Evolutionary conservation across 2,888 invertebrate species (phyloP), one percentile per base, ranked within the genome.

Genomic region (Thecocarcelia acutangulata): DNA sequence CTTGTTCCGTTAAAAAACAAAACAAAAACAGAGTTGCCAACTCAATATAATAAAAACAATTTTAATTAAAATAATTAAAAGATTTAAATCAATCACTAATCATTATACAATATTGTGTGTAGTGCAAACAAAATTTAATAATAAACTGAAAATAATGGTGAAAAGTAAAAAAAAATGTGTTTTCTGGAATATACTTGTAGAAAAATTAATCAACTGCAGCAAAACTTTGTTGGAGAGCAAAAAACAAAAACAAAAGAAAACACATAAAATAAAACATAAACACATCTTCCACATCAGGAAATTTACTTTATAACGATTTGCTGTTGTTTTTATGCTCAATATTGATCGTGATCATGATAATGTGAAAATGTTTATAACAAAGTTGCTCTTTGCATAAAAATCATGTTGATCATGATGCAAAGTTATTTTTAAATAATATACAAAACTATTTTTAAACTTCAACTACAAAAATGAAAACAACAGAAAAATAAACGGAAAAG

Each of bases 371-470:
- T 37, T 80, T 13, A 74, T 82, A 69, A 69, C 78, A 54, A 82
- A 66, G 74, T 78, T 82, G 82, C 50, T 72, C 72, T 72, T 72
- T 58, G 78, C 72, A 73, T 79, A 73, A 74, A 58, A 70, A 66
- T 70, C 61, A 72, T 76, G 54, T 52, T 59, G 74, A 80, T 80
- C 69, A 74, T 74, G 69, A 74, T 74, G 40, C 21, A 75, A 75
- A 78, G 69, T 70, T 82, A 78, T 78, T 82, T 82, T 75, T 75
- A 82, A 75, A 73, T 44, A 17, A 70, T 78, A 78, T 78, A 78
- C 77, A 74, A 74, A 75, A 66, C 82, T 82, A 82, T 78, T 70
- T 82, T 70, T 82, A 78, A 75, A 33, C 33, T 44, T 52, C 66
- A 69, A 44, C 21, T 58, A 77, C 52, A 66, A 59, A 42, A 15